These are phyloP conservation scores for Dicentrarchus labrax DNA, from an alignment of 2,113 vertebrate genomes.

Conservation along the genomic window DNA sequence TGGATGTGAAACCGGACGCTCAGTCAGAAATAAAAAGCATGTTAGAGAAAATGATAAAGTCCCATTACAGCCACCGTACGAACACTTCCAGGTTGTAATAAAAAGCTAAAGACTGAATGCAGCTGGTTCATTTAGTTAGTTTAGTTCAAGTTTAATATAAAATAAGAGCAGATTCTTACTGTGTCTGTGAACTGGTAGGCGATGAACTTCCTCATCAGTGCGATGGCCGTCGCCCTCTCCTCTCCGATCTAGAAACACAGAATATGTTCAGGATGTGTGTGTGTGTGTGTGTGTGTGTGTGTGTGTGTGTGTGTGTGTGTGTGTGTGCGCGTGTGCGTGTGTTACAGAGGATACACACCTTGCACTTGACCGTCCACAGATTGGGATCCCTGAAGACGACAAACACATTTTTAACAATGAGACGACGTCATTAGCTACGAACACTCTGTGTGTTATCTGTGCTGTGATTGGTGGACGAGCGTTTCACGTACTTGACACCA, in stretches of 20 bases:
- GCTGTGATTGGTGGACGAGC: slow-evolving; percentile 4
- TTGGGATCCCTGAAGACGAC: slow-evolving; percentile 90
- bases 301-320: neutral
- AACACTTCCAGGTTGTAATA: too few relatives aligned
- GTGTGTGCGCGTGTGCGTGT: neutral
- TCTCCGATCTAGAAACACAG: slow-evolving; percentile 89
- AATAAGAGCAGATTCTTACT: slow-evolving; percentile 73
- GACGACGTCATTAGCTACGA: neutral
- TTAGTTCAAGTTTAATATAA: too few relatives aligned
- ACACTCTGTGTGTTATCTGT: neutral
- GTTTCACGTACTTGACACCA: slow-evolving; percentile 90
- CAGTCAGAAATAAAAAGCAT: too few relatives aligned
- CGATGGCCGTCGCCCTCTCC: slow-evolving; percentile 93
- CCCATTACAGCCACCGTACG: too few relatives aligned
- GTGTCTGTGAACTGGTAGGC: slow-evolving; percentile 97
- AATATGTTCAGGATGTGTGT: neutral
- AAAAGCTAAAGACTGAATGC: too few relatives aligned
- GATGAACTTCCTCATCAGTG: slow-evolving; percentile 97
- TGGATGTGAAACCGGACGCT: too few relatives aligned
- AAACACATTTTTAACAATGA: slow-evolving; percentile 6
- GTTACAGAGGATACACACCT: slow-evolving; percentile 80
- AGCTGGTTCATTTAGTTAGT: too few relatives aligned
- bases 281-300: neutral
- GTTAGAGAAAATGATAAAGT: too few relatives aligned
- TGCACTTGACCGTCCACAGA: slow-evolving; percentile 96